Base-by-base conservation (phyloP, 1,140 invertebrate genomes). In the Neodiprion fabricii region DNA sequence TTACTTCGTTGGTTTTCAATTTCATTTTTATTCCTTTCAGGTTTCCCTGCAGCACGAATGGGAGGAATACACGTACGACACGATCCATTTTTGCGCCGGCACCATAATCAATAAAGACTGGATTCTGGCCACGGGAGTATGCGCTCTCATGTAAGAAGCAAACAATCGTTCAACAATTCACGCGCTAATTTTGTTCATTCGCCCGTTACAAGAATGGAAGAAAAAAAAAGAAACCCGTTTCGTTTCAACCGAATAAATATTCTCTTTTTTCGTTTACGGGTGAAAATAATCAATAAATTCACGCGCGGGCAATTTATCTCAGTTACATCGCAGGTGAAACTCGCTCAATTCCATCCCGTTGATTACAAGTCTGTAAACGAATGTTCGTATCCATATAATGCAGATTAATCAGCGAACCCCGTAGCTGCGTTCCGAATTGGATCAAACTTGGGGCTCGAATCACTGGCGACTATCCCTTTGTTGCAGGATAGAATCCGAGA, bases 21-120 rank as follows among this genome's bases (percentile, higher is more conserved):
- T 40, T 40, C 2, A 40, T 40, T 40, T 40, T 40, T 40, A 40
- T 40, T 40, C 28, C n/a, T 48, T 65, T 11, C 61, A 82, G 81
- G 82, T 86, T 23, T 85, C 83, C 8, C 67, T 85, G 65, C 85
- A 83, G 74, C 72, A 82, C 48, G 80, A 81, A 66, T 80, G 80
- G 9, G 79, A 80, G 11, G 86, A 86, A 77, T 86, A 86, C 68
- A 76, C 77, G n/a, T 81, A 81, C 74, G 70, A 82, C 50, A 75
- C 81, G 71, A 75, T 78, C 17, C 90, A 91, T 79, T 90, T 90
- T 75, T 90, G 90, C 75, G 89, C 88, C 68, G 90, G 86, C 1
- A 85, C 84, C 53, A 84, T 91, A 68, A 84, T 91, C 72, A 81
- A 78, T 69, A 77, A 85, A 70, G 71, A 82, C 40, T 89, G 85